phyloP scores from a whole-genome alignment of 2,797 vertebrate genomes.

The Spinibarbus caldwelli region DNA sequence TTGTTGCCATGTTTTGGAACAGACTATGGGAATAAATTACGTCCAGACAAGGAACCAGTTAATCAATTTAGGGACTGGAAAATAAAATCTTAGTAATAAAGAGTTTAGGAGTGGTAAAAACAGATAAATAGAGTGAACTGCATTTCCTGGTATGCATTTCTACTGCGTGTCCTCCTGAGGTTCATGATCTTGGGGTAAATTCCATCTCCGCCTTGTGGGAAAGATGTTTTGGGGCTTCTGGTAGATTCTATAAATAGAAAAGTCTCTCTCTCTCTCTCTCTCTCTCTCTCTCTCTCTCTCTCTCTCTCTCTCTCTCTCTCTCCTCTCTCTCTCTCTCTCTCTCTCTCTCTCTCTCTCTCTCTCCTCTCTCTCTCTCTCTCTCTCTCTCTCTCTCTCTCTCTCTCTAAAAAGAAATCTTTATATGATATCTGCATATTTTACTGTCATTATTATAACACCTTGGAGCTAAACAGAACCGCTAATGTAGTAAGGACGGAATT shows the following conservation, averaged over 20 bases:
- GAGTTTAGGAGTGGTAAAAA: background rate
- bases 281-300: background rate
- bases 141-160: background rate
- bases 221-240: background rate
- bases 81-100: background rate
- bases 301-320: no score
- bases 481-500: background rate
- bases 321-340: no score
- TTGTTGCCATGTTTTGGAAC: background rate
- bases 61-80: background rate
- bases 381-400: background rate
- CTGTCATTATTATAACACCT: background rate
- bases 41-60: background rate
- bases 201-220: slow-evolving; percentile 23
- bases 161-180: background rate
- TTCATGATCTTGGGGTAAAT: slow-evolving; percentile 29
- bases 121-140: background rate
- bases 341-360: no score
- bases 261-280: background rate
- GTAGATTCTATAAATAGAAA: slow-evolving; percentile 8
- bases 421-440: background rate
- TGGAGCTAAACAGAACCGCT: background rate
- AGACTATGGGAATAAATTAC: background rate
- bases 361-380: no score
- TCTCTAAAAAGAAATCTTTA: background rate